Conservation (phyloP, 2,888 invertebrate genomes). For the Clostera curtula region DNA sequence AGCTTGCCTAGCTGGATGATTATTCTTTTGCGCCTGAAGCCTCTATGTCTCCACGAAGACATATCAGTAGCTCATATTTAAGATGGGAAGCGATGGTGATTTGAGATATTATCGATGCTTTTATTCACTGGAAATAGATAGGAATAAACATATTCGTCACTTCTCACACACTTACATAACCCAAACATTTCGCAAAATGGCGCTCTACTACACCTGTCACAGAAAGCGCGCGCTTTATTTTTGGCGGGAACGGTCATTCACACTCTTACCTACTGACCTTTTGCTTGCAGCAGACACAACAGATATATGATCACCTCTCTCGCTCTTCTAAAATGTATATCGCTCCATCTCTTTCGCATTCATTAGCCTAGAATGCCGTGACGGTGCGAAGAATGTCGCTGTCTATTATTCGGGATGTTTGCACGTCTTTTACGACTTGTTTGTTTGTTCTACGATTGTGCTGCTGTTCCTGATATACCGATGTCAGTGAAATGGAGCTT, state of each 20-base stretch:
- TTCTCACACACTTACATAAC: constrained; percentile 5
- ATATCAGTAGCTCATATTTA: no score
- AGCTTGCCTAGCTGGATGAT: no score
- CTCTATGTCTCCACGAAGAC: no score
- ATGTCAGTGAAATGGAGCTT: no score
- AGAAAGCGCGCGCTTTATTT: constrained; percentile 26
- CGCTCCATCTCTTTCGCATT: constrained; percentile 24
- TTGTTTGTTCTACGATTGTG: constrained; percentile 8
- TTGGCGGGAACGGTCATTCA: constrained; percentile 45
- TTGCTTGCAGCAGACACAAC: constrained; percentile 20
- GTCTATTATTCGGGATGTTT: constrained; percentile 10
- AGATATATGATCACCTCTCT: constrained; percentile 19
- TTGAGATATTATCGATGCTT: no score
- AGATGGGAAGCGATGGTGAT: no score
- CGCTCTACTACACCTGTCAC: constrained; percentile 19
- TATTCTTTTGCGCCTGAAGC: no score
- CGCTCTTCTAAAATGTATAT: constrained; percentile 5
- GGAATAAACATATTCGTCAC: no score
- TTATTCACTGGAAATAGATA: no score
- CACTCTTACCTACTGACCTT: constrained; percentile 37
- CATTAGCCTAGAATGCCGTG: constrained; percentile 24
- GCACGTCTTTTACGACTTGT: constrained; percentile 6
- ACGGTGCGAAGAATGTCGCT: neutral
- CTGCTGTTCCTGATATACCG: no score
- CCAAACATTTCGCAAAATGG: constrained; percentile 14